Conservation (phyloP, 2,797 vertebrate genomes). For the Vespertilio murinus region DNA sequence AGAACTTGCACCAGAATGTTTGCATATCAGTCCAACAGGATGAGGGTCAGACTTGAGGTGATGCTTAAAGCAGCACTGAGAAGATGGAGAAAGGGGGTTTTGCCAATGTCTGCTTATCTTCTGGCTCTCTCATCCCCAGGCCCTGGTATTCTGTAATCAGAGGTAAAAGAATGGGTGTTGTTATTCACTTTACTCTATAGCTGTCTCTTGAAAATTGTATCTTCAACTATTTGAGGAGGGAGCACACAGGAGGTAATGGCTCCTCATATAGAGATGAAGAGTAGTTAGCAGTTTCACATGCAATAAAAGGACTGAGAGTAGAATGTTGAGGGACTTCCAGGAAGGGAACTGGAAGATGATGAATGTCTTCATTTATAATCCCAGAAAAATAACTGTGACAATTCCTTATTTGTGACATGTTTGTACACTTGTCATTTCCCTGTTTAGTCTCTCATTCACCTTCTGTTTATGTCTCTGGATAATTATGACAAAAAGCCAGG, state of each 20-base stretch:
- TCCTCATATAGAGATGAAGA: neutral
- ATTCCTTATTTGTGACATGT: too few species aligned
- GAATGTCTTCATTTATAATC: neutral
- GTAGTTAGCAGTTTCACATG: neutral
- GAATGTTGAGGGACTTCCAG: neutral
- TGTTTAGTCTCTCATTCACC: neutral
- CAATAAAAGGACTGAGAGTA: neutral
- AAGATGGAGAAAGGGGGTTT: neutral
- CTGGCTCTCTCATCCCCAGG: neutral
- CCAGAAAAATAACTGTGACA: neutral
- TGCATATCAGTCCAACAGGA: neutral
- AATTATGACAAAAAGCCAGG: neutral
- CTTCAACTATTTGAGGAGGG: neutral
- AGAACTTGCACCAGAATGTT: neutral
- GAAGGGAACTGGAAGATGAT: neutral
- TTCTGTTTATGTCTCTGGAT: neutral
- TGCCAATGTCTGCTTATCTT: neutral
- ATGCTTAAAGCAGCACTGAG: neutral
- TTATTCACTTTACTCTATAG: neutral
- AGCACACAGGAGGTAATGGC: neutral
- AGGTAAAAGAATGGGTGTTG: neutral
- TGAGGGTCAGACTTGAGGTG: neutral
- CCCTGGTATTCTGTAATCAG: neutral
- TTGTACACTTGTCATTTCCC: neutral
- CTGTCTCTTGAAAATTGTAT: neutral